A percentile compares a stretch with the other conserved stretches of the same genome.
phyloP scores from a whole-genome alignment of 2,113 vertebrate species.

The Lepus europaeus region DNA sequence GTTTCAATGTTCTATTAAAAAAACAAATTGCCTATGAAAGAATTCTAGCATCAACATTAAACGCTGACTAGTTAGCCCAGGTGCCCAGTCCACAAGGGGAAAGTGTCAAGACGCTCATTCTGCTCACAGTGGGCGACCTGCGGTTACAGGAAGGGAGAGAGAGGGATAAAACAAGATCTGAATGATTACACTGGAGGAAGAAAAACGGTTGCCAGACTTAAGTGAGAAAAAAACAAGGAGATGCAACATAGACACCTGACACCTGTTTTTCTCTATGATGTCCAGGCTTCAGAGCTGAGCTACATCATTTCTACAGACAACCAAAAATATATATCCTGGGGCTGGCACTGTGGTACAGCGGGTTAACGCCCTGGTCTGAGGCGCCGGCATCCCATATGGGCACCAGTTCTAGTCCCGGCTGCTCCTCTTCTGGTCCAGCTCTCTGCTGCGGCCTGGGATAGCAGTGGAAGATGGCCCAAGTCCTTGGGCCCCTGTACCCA shows the following conservation, averaged over 20 bases:
- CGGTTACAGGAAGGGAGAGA: background rate
- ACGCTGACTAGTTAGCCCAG: background rate
- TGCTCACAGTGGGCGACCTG: background rate
- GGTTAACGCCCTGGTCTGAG: no score
- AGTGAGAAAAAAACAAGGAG: background rate
- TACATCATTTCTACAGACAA: background rate
- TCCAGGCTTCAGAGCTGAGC: background rate
- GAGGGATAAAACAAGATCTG: slow-evolving; percentile 1
- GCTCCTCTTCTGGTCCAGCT: no score
- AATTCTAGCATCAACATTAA: slow-evolving; percentile 63
- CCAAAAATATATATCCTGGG: background rate
- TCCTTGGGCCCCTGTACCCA: no score
- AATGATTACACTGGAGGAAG: slow-evolving; percentile 38
- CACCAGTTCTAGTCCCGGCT: no score
- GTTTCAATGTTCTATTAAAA: slow-evolving; percentile 24
- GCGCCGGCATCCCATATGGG: no score
- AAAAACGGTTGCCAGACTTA: background rate
- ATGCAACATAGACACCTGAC: background rate
- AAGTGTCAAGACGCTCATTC: slow-evolving; percentile 22
- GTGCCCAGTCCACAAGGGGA: background rate
- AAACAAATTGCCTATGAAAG: slow-evolving; percentile 11
- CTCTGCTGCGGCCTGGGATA: no score
- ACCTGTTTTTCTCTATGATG: background rate
- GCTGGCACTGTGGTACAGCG: no score
- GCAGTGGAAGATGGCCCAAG: no score